Evolutionary conservation across 2,888 invertebrate species (phyloP).

Genomic region (Agriopis leucophaearia): DNA sequence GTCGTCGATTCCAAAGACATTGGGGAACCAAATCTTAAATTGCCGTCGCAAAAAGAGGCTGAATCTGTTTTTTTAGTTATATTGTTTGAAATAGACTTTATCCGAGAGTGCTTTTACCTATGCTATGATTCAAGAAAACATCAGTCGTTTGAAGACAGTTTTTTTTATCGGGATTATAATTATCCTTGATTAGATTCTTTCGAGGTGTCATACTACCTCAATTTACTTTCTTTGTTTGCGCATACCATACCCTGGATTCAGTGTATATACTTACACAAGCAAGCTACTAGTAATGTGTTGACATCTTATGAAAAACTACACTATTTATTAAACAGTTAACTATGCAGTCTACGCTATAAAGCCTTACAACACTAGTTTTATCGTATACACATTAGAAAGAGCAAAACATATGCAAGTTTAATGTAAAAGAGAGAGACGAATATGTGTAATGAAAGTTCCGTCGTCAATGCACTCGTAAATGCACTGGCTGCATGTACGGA

Average conservation of each 20-base stretch:
- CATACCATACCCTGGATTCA: background rate
- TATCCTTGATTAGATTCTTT: too few relatives aligned
- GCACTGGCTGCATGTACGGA: slow-evolving; percentile 68
- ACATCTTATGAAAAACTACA: slow-evolving; percentile 30
- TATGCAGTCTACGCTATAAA: slow-evolving; percentile 46
- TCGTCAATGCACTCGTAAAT: slow-evolving; percentile 74
- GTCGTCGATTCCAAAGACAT: too few relatives aligned
- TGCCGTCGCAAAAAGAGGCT: too few relatives aligned
- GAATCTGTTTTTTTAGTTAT: too few relatives aligned
- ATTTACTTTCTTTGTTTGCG: too few relatives aligned
- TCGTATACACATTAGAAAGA: slow-evolving; percentile 47
- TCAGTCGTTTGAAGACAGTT: too few relatives aligned
- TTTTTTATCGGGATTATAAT: too few relatives aligned
- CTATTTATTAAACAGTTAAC: slow-evolving; percentile 39
- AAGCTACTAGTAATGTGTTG: background rate
- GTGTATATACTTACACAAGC: background rate
- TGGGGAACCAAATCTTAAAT: too few relatives aligned
- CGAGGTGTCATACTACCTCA: too few relatives aligned
- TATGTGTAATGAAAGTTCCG: slow-evolving; percentile 55
- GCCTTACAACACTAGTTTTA: slow-evolving; percentile 40
- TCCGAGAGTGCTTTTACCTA: too few relatives aligned
- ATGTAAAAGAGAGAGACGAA: slow-evolving; percentile 56
- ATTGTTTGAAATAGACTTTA: too few relatives aligned
- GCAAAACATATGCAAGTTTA: slow-evolving; percentile 49
- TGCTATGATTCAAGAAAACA: too few relatives aligned